These are phyloP conservation scores for Argyresthia goedartella DNA, from an alignment of 2,888 invertebrate species.

Conservation along the genomic window DNA sequence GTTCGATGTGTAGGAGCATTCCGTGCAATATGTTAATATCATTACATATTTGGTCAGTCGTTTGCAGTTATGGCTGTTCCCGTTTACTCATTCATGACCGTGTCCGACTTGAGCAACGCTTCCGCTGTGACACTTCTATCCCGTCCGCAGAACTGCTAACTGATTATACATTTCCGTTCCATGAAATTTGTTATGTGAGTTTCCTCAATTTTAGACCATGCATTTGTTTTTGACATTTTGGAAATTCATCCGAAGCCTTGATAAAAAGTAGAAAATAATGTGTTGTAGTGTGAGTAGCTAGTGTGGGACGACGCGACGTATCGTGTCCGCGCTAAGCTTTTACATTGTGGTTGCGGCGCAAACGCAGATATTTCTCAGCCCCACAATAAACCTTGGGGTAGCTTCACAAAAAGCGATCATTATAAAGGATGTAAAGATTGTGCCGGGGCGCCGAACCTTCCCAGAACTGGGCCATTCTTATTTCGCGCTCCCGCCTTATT, in stretches of 20 bases:
- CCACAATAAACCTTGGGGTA: constrained; percentile 41
- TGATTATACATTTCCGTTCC: constrained; percentile 18
- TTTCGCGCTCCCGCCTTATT: constrained; percentile 68
- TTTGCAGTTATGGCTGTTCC: constrained; percentile 26
- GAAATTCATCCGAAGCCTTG: too few relatives aligned
- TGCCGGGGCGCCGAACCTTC: constrained; percentile 62
- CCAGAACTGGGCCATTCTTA: constrained; percentile 66
- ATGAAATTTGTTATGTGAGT: too few relatives aligned
- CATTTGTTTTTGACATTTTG: too few relatives aligned
- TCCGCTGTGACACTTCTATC: constrained; percentile 18
- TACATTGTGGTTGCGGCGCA: too few relatives aligned
- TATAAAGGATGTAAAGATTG: constrained; percentile 64
- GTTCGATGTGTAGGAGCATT: not conserved
- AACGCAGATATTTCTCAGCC: constrained; percentile 38
- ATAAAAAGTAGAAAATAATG: too few relatives aligned
- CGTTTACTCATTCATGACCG: constrained; percentile 30
- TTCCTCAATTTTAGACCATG: too few relatives aligned
- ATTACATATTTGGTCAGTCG: constrained; percentile 35
- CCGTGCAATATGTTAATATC: constrained; percentile 26
- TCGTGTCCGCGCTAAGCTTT: too few relatives aligned
- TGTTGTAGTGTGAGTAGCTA: not conserved
- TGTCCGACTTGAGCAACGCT: constrained; percentile 23
- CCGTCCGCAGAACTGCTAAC: not conserved
- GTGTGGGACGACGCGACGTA: too few relatives aligned
- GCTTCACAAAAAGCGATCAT: constrained; percentile 59